Percentiles rank a stretch among this genome's conserved stretches.
Conservation (phyloP, 53 echinoderm and acorn worm species). For the Henricia sp. region DNA sequence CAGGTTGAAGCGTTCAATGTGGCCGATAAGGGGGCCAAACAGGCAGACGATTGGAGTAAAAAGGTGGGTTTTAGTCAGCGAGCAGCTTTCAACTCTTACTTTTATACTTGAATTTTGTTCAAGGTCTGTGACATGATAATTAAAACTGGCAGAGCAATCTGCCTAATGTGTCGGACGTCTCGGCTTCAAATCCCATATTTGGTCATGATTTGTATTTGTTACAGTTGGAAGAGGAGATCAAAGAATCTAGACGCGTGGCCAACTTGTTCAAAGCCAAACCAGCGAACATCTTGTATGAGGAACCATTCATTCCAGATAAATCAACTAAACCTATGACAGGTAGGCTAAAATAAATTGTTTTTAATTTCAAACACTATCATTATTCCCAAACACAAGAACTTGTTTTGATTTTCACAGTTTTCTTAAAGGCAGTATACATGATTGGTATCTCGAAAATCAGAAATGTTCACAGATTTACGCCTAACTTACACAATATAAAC, state of each 20-base stretch:
- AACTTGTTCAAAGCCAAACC: slow-evolving; percentile 82
- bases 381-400: too few species aligned
- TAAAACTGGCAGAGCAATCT: too few species aligned
- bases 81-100: too few species aligned
- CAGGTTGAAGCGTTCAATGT: slow-evolving; percentile 73
- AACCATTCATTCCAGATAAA: slow-evolving; percentile 88
- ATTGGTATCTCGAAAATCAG: too few species aligned
- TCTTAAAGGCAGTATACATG: too few species aligned
- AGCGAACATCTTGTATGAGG: slow-evolving; percentile 84
- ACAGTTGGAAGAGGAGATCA: slow-evolving; percentile 86
- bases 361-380: not conserved
- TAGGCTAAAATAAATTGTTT: slow-evolving; percentile 25
- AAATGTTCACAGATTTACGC: too few species aligned
- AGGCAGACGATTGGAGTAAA: slow-evolving; percentile 87
- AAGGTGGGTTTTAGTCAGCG: slow-evolving; percentile 57
- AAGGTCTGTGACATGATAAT: too few species aligned
- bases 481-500: too few species aligned
- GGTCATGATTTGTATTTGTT: not conserved
- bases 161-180: too few species aligned
- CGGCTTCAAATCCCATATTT: not conserved
- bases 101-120: too few species aligned
- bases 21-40: slow-evolving; percentile 81
- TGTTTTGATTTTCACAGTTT: too few species aligned
- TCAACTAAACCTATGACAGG: slow-evolving; percentile 90
- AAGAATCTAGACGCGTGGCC: slow-evolving; percentile 73